Conservation (phyloP, 2,797 vertebrate species). For the Sebastes vulpes region DNA sequence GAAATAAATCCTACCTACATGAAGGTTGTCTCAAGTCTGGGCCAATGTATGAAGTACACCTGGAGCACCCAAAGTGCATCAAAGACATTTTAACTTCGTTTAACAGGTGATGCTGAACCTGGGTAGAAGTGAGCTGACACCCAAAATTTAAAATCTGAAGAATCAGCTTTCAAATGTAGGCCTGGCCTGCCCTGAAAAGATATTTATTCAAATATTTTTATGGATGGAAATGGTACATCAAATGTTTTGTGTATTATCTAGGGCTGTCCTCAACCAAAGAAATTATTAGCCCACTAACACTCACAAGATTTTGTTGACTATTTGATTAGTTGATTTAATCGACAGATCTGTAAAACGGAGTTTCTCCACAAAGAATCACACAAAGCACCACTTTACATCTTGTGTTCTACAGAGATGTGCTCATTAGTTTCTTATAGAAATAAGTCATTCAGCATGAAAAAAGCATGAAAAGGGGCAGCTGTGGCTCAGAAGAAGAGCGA, state of each 20-base stretch:
- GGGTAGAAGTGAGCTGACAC: background rate
- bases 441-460: too few species aligned
- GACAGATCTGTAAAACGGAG: too few species aligned
- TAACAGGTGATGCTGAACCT: background rate
- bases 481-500: too few species aligned
- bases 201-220: background rate
- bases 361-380: too few species aligned
- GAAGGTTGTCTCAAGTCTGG: background rate
- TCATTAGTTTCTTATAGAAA: too few species aligned
- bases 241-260: background rate
- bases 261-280: too few species aligned
- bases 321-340: too few species aligned
- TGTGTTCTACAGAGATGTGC: too few species aligned
- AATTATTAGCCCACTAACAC: too few species aligned
- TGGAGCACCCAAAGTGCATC: background rate
- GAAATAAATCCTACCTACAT: background rate
- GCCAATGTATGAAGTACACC: rapidly evolving
- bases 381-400: too few species aligned
- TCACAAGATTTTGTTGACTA: too few species aligned
- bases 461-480: too few species aligned
- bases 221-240: background rate
- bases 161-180: background rate
- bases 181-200: background rate
- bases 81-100: background rate
- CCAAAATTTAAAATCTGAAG: background rate